phyloP scores from a whole-genome alignment of 2,797 vertebrate genomes.

The Toxotes lorentzi region DNA sequence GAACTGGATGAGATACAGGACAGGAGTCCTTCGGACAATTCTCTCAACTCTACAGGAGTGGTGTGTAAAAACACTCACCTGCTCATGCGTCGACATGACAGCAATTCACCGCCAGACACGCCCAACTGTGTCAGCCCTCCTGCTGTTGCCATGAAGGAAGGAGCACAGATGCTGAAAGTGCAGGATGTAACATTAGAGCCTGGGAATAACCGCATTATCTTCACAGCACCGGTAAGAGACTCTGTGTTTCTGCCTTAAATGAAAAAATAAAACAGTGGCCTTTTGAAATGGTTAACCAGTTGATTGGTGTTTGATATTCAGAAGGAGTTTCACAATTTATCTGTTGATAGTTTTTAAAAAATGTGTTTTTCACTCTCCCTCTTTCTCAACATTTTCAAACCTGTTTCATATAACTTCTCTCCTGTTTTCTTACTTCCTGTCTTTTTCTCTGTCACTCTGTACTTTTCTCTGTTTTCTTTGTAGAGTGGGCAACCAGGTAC shows the following conservation, averaged over 20 bases:
- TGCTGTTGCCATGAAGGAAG: slow-evolving; percentile 86
- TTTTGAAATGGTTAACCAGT: neutral
- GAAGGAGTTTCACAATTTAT: neutral
- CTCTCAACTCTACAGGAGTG: slow-evolving; percentile 90
- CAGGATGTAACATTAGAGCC: slow-evolving; percentile 88
- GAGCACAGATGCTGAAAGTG: slow-evolving; percentile 87
- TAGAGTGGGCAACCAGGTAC: slow-evolving; percentile 93
- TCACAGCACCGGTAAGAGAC: slow-evolving; percentile 89
- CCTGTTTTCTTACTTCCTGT: neutral
- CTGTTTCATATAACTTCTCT: neutral
- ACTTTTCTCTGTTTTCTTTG: neutral
- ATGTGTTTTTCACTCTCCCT: neutral
- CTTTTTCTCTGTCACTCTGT: neutral
- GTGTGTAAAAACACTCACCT: slow-evolving; percentile 95
- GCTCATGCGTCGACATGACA: slow-evolving; percentile 90
- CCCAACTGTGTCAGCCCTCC: slow-evolving; percentile 74
- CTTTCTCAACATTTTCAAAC: neutral
- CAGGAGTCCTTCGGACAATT: slow-evolving; percentile 91
- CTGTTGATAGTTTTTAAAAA: neutral
- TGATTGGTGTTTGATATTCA: neutral
- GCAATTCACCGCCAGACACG: slow-evolving; percentile 83
- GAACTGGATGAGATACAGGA: slow-evolving; percentile 93
- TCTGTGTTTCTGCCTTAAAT: neutral
- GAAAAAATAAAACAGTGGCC: neutral
- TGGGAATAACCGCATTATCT: slow-evolving; percentile 90